These are phyloP conservation scores for Oscheius sp. DNA, from an alignment of 1,140 invertebrate genomes.

Conservation along the genomic window DNA sequence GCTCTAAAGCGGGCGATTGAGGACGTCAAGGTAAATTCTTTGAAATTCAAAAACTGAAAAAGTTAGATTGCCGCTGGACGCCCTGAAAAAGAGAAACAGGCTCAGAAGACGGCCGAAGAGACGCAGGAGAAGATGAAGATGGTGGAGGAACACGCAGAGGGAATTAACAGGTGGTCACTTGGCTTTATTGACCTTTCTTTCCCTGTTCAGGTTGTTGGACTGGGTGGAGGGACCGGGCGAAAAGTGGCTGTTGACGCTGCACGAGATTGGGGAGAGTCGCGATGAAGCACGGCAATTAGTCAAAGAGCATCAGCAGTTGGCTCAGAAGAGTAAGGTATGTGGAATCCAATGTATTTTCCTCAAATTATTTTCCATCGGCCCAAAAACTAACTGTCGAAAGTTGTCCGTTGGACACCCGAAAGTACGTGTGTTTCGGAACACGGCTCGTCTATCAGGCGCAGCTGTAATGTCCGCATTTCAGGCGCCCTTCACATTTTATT, in stretches of 20 bases:
- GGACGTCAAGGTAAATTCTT: slow-evolving; percentile 10
- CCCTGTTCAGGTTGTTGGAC: slow-evolving; percentile 22
- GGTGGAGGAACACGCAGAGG: slow-evolving; percentile 25
- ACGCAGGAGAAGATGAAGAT: slow-evolving; percentile 8
- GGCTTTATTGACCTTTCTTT: not conserved
- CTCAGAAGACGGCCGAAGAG: slow-evolving; percentile 13
- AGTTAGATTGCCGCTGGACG: not conserved
- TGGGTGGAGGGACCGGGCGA: slow-evolving; percentile 34
- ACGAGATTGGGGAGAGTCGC: slow-evolving; percentile 23
- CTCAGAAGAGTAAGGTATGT: slow-evolving; percentile 16
- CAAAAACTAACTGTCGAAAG: no score
- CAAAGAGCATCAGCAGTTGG: slow-evolving; percentile 31
- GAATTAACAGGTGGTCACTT: not conserved
- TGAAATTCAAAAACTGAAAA: not conserved
- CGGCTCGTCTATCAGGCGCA: not conserved
- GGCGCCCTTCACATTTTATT: not conserved
- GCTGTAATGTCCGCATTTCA: not conserved
- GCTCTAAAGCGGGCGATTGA: not conserved
- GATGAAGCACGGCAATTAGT: slow-evolving; percentile 27
- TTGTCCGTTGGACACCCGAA: no score
- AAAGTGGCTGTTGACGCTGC: slow-evolving; percentile 22
- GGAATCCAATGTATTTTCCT: no score
- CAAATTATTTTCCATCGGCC: no score
- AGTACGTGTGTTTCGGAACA: not conserved
- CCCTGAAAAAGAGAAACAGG: slow-evolving; percentile 16